A percentile compares a stretch with the other conserved stretches of the same genome.
Conservation (phyloP, 2,113 vertebrate genomes). For the Anoura caudifer region DNA sequence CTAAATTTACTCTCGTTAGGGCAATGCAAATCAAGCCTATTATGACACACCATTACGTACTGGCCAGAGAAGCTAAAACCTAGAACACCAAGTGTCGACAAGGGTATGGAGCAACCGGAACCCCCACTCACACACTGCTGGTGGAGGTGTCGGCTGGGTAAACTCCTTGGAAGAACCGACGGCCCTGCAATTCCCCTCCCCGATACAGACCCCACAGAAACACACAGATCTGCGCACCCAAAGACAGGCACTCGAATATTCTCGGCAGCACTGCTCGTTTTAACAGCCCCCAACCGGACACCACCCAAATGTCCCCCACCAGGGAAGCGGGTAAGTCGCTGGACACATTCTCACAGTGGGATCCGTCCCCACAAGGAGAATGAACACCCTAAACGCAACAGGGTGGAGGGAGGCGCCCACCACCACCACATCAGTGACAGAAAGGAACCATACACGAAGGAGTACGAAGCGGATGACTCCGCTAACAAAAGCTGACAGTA, state of each 20-base stretch:
- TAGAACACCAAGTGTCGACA: fast-evolving
- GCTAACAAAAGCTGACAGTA: neutral
- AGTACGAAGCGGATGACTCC: fast-evolving
- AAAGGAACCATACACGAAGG: no score
- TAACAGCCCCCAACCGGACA: neutral
- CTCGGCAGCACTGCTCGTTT: neutral
- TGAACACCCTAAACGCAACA: fast-evolving
- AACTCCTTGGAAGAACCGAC: neutral
- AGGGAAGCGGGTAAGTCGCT: neutral
- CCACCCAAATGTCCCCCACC: no score
- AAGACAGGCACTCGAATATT: neutral
- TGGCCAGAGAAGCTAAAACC: neutral
- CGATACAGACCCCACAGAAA: neutral
- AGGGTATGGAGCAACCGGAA: neutral
- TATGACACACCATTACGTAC: neutral
- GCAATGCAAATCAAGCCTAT: neutral
- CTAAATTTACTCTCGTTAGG: neutral
- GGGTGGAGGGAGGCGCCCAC: fast-evolving
- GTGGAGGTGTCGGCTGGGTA: neutral
- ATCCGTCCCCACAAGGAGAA: neutral
- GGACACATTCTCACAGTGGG: neutral
- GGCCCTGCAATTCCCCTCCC: neutral
- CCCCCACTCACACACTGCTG: fast-evolving
- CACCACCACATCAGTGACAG: neutral
- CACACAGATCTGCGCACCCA: fast-evolving